Percentiles rank a stretch among this genome's conserved stretches.
Evolutionary conservation across 2,113 vertebrate genomes (phyloP).

Genomic region (Neoarius graeffei): DNA sequence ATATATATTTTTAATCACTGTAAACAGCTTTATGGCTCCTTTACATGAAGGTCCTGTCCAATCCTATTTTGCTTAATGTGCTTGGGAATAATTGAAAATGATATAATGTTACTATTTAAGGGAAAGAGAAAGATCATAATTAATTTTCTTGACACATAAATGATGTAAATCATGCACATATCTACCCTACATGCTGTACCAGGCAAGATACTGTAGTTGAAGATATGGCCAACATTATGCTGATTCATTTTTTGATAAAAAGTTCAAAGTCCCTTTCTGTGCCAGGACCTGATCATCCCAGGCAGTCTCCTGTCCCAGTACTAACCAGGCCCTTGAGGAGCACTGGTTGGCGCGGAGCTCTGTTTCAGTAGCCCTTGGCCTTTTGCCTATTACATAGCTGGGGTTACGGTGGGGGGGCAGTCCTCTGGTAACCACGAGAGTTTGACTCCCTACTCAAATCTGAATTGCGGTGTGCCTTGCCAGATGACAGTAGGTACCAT

Average conservation of each 20-base stretch:
- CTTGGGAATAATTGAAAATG: not conserved
- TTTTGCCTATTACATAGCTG: too few relatives aligned
- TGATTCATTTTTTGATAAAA: not conserved
- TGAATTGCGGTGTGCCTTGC: too few relatives aligned
- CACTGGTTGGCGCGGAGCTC: too few relatives aligned
- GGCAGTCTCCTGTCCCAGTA: too few relatives aligned
- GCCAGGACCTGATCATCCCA: too few relatives aligned
- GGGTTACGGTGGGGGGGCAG: too few relatives aligned
- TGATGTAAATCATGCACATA: not conserved
- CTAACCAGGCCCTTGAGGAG: too few relatives aligned
- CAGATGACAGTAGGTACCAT: too few relatives aligned
- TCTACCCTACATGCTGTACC: not conserved
- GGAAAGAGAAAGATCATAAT: not conserved
- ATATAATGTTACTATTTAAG: not conserved
- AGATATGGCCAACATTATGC: not conserved
- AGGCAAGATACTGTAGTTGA: not conserved
- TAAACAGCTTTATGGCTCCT: not conserved
- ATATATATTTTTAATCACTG: not conserved
- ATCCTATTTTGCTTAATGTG: not conserved
- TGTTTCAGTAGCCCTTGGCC: too few relatives aligned
- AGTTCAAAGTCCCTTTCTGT: too few relatives aligned
- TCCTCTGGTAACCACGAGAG: too few relatives aligned
- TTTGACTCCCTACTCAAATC: too few relatives aligned
- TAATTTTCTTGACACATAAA: not conserved
- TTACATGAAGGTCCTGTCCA: not conserved